Evolutionary conservation across 2,888 invertebrate species (phyloP).

Genomic region (Drosophila algonquin): DNA sequence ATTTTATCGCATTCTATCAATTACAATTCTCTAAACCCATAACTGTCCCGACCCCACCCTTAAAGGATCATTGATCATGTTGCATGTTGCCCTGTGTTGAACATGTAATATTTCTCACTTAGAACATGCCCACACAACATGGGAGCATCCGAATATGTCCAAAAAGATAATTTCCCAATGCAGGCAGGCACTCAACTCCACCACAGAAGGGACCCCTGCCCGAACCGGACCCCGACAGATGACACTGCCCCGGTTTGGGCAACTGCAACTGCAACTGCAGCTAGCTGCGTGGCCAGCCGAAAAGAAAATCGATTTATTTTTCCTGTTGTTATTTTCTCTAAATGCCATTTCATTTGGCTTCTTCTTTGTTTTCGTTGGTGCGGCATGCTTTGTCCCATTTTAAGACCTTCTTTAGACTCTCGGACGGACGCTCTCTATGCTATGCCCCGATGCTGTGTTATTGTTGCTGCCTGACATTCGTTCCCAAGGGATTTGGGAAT

Average conservation of each 20-base stretch:
- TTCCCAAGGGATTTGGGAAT: constrained; percentile 66
- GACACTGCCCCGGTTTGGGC: constrained; percentile 70
- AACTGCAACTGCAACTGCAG: constrained; percentile 54
- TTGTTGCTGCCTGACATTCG: constrained; percentile 42
- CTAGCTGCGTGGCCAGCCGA: constrained; percentile 38
- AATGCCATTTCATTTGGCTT: constrained; percentile 72
- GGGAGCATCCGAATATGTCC: constrained; percentile 48
- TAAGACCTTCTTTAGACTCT: constrained; percentile 65
- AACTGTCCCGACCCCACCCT: constrained; percentile 14
- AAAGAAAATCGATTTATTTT: constrained; percentile 71
- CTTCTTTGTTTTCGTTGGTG: constrained; percentile 60
- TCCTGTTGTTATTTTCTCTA: constrained; percentile 49
- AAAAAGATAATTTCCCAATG: constrained; percentile 56
- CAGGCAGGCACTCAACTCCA: constrained; percentile 25
- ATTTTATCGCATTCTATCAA: background rate
- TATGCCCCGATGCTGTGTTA: constrained; percentile 11
- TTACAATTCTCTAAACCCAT: background rate
- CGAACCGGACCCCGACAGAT: constrained; percentile 56
- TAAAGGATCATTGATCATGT: constrained; percentile 32
- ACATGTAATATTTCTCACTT: constrained; percentile 56
- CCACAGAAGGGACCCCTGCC: constrained; percentile 13
- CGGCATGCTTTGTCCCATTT: constrained; percentile 78
- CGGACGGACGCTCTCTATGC: constrained; percentile 36
- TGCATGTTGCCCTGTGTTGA: constrained; percentile 21
- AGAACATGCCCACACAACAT: constrained; percentile 58